These are phyloP conservation scores for Oikopleura albicans DNA, from an alignment of 23 tunicate genomes.

Conservation along the genomic window DNA sequence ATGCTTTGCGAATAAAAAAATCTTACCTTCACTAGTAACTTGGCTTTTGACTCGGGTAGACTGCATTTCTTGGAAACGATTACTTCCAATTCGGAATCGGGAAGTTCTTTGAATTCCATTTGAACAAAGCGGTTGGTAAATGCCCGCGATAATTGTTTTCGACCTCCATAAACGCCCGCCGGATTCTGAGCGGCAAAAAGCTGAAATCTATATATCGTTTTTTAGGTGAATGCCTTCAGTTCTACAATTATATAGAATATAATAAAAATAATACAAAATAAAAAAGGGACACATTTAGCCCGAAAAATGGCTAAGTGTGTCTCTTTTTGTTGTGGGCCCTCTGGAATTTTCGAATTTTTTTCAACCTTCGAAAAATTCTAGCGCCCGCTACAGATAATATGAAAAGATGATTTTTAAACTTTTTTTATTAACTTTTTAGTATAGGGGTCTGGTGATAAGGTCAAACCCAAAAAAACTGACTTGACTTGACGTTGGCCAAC, in stretches of 20 bases:
- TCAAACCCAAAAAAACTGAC: no score
- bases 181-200: slow-evolving; percentile 90
- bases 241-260: neutral
- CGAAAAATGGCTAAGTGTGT: neutral
- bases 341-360: neutral
- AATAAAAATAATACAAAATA: neutral
- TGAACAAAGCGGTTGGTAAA: slow-evolving; percentile 66
- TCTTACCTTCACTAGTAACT: slow-evolving; percentile 44
- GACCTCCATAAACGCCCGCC: slow-evolving; percentile 75
- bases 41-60: slow-evolving; percentile 33
- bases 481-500: no score
- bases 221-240: no score
- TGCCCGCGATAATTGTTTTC: slow-evolving; percentile 63
- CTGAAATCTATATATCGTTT: no score
- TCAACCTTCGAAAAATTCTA: no score
- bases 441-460: no score
- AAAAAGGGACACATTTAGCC: neutral
- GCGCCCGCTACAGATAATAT: no score
- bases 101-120: slow-evolving; percentile 66
- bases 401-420: no score
- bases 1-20: no score
- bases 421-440: no score
- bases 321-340: neutral
- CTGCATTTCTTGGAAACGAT: slow-evolving; percentile 45
- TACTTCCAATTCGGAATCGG: slow-evolving; percentile 36